Base-by-base conservation (phyloP, 2,797 vertebrate genomes). In the Poecilia picta region DNA sequence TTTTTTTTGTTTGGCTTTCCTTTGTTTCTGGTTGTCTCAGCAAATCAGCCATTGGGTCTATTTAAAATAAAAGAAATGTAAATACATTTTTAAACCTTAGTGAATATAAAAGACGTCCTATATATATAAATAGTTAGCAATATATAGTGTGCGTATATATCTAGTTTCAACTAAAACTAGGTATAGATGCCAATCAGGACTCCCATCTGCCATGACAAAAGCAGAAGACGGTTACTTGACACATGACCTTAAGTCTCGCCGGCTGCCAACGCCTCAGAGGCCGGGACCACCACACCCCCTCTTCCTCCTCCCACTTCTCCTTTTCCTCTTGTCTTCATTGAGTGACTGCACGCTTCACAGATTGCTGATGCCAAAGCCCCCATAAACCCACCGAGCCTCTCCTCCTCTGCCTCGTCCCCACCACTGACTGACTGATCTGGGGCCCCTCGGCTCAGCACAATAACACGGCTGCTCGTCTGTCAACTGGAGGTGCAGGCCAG, bases 391-490 rank as follows among this genome's bases (percentile, higher is more conserved):
- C 82, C 85, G 75, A 76, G 43, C 49, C 31, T 83, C 80, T 83
- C 85, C 85, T 88, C 85, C 88, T 83, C 81, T 64, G 49, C 75
- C 83, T 85, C 74, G 51, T 43, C 74, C 76, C 82, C 78, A 80
- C 25, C 64, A 78, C 89, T 74, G 85, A 93, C 88, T 79, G 86
- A 93, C 86, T 77, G n/a, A 71, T 45, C 23, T 8, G 68, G 90
- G 93, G 92, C 88, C 82, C 88, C 91, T 79, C 75, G 25, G 71
- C 83, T 91, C 74, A 28, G 93, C 89, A 96, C 94, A 96, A 95
- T 93, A 91, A 87, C 84, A 28, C 89, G 90, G 92, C 95, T 95
- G 94, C 92, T 92, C 86, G 81, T 93, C 91, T 95, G 94, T 95
- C 94, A 94, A 83, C 81, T 78, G 76, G 84, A 88, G 87, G 89